A percentile compares a stretch with the other conserved stretches of the same genome.
These are phyloP conservation scores for Pseudanteris insignis DNA, from an alignment of 2,888 invertebrate species.

Conservation along the genomic window DNA sequence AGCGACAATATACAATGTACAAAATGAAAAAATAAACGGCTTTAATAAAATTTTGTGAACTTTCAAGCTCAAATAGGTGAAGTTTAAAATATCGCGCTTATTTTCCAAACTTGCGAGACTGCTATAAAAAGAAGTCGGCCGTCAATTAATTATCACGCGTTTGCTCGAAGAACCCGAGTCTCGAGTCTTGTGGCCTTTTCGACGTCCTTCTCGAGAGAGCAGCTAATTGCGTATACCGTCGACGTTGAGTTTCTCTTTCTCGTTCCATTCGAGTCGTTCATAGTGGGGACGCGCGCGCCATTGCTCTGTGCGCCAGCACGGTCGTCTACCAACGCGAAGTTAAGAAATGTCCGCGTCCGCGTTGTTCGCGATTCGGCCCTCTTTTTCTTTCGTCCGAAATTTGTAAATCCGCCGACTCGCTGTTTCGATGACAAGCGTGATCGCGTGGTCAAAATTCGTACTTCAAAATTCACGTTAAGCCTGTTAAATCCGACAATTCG, in stretches of 20 bases:
- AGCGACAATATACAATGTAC: too few species aligned
- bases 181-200: constrained; percentile 31
- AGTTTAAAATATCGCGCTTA: too few species aligned
- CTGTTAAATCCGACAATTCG: not conserved
- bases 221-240: constrained; percentile 14
- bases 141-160: constrained; percentile 19
- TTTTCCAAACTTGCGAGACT: too few species aligned
- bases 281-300: constrained; percentile 20
- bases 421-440: constrained; percentile 3
- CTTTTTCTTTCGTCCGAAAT: constrained; percentile 1
- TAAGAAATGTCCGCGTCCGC: constrained; percentile 29
- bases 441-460: constrained; percentile 1
- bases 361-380: constrained; percentile 4
- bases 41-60: too few species aligned
- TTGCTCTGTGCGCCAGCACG: constrained; percentile 7
- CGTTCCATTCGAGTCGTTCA: constrained; percentile 10
- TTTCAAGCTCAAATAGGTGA: too few species aligned
- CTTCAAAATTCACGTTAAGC: not conserved
- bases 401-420: constrained; percentile 9
- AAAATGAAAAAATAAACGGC: too few species aligned
- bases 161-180: constrained; percentile 29
- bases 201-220: constrained; percentile 35
- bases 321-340: constrained; percentile 29
- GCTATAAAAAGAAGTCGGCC: not conserved
- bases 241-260: constrained; percentile 9